Evolutionary conservation across 2,113 vertebrate genomes (phyloP).

Genomic region (Ardeotis arabs): DNA sequence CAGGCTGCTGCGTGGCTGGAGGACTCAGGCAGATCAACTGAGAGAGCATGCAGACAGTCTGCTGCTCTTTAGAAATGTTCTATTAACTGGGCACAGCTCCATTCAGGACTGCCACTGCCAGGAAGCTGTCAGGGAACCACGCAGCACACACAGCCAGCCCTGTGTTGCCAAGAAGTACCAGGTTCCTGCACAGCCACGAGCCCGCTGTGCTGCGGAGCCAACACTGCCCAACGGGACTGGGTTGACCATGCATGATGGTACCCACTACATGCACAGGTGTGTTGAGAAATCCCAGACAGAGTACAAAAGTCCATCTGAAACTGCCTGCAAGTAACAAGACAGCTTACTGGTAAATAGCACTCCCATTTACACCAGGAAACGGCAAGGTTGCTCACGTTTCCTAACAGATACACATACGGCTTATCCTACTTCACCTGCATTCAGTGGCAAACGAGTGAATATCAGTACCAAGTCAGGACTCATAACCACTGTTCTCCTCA

Average conservation of each 20-base stretch:
- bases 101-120: background rate
- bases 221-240: background rate
- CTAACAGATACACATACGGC: background rate
- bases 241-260: background rate
- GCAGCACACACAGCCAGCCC: background rate
- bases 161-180: fast-evolving
- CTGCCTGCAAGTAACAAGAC: background rate
- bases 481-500: background rate
- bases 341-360: background rate
- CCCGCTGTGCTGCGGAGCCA: background rate
- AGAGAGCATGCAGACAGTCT: background rate
- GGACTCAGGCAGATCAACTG: fast-evolving
- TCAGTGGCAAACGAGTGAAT: background rate
- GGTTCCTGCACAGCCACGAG: fast-evolving
- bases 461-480: background rate
- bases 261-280: background rate
- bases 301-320: background rate
- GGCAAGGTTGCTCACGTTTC: background rate
- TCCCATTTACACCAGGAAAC: background rate
- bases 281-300: background rate
- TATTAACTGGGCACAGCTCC: background rate
- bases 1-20: background rate
- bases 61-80: background rate
- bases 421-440: background rate
- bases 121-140: background rate